Percentiles rank a stretch among this genome's conserved stretches.
phyloP scores from a whole-genome alignment of 2,888 invertebrate genomes.

The Sthenelais limicola region DNA sequence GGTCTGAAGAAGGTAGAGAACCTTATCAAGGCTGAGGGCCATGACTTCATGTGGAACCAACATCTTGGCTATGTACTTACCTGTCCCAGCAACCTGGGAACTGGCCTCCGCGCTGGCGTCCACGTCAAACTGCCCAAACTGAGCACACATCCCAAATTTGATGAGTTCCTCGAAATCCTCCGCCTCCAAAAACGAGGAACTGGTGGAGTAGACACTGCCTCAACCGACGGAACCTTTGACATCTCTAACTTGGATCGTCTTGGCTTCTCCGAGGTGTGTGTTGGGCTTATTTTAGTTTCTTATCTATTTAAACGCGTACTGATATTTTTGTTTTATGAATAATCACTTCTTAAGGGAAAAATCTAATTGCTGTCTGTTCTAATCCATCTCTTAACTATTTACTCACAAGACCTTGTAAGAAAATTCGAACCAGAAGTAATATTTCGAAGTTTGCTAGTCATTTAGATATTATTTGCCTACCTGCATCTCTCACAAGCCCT shows the following conservation, averaged over 20 bases:
- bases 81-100: conserved; percentile 88
- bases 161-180: conserved; percentile 41
- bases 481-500: no score
- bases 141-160: conserved; percentile 39
- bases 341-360: no score
- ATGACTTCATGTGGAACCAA: conserved; percentile 47
- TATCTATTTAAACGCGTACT: no score
- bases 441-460: no score
- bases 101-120: conserved; percentile 95
- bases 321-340: no score
- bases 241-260: conserved; percentile 67
- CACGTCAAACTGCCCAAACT: conserved; percentile 88
- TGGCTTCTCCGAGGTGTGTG: conserved; percentile 64
- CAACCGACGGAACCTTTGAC: conserved; percentile 62
- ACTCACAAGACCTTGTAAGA: no score
- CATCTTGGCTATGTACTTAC: conserved; percentile 83
- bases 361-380: no score
- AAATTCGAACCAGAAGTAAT: no score
- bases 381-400: no score
- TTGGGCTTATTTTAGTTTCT: no score
- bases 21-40: conserved; percentile 46
- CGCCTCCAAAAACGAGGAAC: conserved; percentile 44
- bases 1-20: conserved; percentile 46
- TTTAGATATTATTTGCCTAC: no score
- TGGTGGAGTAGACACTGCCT: conserved; percentile 52